A percentile compares a stretch with the other conserved stretches of the same genome.
Conservation (phyloP, 1,140 invertebrate genomes). For the Bemisia tabaci region DNA sequence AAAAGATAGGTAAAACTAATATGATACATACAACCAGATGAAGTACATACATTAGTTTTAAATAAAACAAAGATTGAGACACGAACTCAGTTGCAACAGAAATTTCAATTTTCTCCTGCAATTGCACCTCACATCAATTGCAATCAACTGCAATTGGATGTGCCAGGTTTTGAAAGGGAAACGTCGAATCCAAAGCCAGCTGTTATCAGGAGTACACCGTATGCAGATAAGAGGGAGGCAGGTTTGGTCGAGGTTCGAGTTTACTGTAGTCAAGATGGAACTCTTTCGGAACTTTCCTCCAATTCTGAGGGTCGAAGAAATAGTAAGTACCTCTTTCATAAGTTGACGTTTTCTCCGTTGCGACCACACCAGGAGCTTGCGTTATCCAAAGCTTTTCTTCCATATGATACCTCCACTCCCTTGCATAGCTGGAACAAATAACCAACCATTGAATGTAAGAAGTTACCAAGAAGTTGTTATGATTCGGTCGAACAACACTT, state of each 20-base stretch:
- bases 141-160: not conserved
- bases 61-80: not conserved
- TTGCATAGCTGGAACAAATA: constrained; percentile 54
- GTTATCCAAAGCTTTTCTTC: constrained; percentile 99
- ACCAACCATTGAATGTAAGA: too few relatives aligned
- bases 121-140: too few relatives aligned
- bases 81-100: not conserved
- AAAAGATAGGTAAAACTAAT: not conserved
- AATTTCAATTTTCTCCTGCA: too few relatives aligned
- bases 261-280: constrained; percentile 96
- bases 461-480: too few relatives aligned
- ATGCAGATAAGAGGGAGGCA: constrained; percentile 23
- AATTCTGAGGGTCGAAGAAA: constrained; percentile 95
- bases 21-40: not conserved
- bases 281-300: constrained; percentile 91
- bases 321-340: constrained; percentile 98
- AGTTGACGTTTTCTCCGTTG: constrained; percentile 83
- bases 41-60: not conserved
- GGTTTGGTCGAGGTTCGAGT: constrained; percentile 70
- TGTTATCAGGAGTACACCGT: not conserved
- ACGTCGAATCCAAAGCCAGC: not conserved
- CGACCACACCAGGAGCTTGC: constrained; percentile 80
- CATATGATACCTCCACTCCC: constrained; percentile 98
- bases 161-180: not conserved
- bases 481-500: too few relatives aligned